Percentiles rank a stretch among this genome's conserved stretches.
Conservation (phyloP, 2,888 invertebrate species). For the Lobophora halterata region DNA sequence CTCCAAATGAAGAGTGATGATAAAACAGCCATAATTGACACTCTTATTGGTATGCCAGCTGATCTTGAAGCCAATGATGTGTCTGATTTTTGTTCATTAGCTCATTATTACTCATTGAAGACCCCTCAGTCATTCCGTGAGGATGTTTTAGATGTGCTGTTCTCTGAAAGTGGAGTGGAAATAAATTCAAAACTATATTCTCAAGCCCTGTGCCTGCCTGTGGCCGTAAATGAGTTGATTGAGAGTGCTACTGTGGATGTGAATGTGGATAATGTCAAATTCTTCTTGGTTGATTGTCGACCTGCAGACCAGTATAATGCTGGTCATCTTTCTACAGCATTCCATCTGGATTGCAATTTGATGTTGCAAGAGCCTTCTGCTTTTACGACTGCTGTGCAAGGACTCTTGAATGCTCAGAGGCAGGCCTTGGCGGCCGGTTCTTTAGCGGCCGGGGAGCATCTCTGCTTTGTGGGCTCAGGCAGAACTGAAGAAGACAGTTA, state of each 20-base stretch:
- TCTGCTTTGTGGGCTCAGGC: constrained; percentile 96
- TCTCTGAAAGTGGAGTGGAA: constrained; percentile 78
- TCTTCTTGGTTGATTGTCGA: constrained; percentile 98
- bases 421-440: constrained; percentile 93
- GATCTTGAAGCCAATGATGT: constrained; percentile 96
- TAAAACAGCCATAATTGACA: constrained; percentile 85
- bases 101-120: constrained; percentile 96
- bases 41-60: constrained; percentile 88
- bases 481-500: constrained; percentile 96
- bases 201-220: constrained; percentile 96
- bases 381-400: constrained; percentile 96
- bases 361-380: constrained; percentile 98
- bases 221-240: constrained; percentile 95
- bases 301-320: constrained; percentile 98
- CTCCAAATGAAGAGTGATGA: constrained; percentile 87
- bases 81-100: constrained; percentile 96
- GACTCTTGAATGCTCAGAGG: constrained; percentile 92
- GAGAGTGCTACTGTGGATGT: constrained; percentile 87
- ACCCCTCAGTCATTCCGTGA: constrained; percentile 96
- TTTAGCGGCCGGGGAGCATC: constrained; percentile 91
- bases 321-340: constrained; percentile 98
- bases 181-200: constrained; percentile 84
- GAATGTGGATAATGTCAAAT: constrained; percentile 86
- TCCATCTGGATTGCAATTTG: constrained; percentile 97
- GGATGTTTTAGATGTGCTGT: constrained; percentile 86